Evolutionary conservation across 2,113 vertebrate species (phyloP).

Genomic region (Dipodomys merriami): DNA sequence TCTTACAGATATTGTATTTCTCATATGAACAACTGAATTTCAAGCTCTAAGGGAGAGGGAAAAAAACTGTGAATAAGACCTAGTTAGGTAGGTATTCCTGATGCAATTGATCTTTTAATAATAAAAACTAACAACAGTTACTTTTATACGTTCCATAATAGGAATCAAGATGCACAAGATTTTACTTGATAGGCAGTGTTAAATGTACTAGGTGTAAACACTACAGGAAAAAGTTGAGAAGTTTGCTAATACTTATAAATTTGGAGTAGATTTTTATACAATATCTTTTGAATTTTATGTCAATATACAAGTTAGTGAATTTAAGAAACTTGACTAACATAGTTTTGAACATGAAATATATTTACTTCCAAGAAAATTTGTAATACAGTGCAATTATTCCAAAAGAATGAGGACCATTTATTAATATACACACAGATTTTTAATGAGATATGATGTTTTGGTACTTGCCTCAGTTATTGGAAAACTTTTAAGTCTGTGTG

Average conservation of each 20-base stretch:
- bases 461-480: background rate
- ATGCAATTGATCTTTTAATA: background rate
- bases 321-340: background rate
- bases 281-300: background rate
- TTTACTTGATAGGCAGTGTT: background rate
- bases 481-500: background rate
- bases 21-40: background rate
- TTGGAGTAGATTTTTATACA: background rate
- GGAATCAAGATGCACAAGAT: background rate
- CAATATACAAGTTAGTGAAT: background rate
- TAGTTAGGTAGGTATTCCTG: background rate
- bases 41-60: background rate
- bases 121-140: background rate
- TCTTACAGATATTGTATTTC: background rate
- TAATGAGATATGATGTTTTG: background rate
- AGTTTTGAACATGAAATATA: background rate
- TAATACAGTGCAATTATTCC: background rate
- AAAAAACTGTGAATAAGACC: background rate
- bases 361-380: background rate
- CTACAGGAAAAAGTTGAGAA: background rate
- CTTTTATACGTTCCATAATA: background rate
- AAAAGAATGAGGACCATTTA: background rate
- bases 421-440: background rate
- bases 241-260: conserved; percentile 28
- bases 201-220: background rate